A percentile compares a stretch with the other conserved stretches of the same genome.
Conservation (phyloP, 1,140 invertebrate species). For the Xylocopa sonorina region DNA sequence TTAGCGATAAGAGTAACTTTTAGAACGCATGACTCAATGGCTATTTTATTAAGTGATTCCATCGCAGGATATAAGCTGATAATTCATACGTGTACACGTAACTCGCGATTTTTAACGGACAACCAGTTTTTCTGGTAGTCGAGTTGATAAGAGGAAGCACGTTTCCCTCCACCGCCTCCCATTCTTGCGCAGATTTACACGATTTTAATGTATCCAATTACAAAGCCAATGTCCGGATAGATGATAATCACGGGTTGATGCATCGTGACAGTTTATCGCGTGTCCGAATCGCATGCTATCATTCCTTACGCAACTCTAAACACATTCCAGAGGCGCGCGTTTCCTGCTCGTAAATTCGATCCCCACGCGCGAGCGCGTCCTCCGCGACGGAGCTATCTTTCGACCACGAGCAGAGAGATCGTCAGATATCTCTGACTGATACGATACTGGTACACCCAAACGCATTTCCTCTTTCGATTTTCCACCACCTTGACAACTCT, state of each 20-base stretch:
- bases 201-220: slow-evolving; percentile 43
- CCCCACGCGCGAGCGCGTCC: not conserved
- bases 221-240: slow-evolving; percentile 25
- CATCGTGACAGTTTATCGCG: slow-evolving; percentile 52
- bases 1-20: too few relatives aligned
- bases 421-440: not conserved
- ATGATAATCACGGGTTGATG: slow-evolving; percentile 53
- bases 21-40: too few relatives aligned
- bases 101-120: too few relatives aligned
- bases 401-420: too few relatives aligned
- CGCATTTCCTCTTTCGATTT: not conserved
- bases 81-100: too few relatives aligned
- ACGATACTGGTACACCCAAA: not conserved
- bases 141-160: too few relatives aligned
- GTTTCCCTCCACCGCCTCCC: rapidly evolving
- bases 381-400: not conserved
- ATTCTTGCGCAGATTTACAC: slow-evolving; percentile 2
- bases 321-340: not conserved
- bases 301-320: slow-evolving; percentile 29
- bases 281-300: slow-evolving; percentile 35
- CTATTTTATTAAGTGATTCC: too few relatives aligned
- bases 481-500: not conserved
- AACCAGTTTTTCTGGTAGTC: too few relatives aligned
- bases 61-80: too few relatives aligned
- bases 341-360: slow-evolving; percentile 49